A percentile compares a stretch with the other conserved stretches of the same genome.
phyloP scores from a whole-genome alignment of 2,113 vertebrate species.

The Cryptoleucopteryx plumbea region DNA sequence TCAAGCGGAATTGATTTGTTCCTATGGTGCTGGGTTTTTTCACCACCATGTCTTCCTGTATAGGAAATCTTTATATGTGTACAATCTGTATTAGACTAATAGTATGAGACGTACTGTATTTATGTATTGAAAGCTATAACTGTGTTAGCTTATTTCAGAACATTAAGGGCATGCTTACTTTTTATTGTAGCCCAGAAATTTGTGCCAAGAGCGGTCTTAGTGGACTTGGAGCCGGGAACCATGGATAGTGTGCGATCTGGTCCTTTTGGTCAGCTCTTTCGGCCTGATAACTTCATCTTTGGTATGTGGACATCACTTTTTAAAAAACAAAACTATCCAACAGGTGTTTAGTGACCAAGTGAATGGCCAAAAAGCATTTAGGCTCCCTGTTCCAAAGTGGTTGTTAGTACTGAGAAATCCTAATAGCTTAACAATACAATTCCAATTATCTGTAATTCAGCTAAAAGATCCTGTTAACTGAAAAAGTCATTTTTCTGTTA shows the following conservation, averaged over 20 bases:
- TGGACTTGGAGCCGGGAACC: conserved; percentile 93
- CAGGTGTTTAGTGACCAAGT: not conserved
- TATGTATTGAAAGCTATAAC: not conserved
- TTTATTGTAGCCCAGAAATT: conserved; percentile 84
- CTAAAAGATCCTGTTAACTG: not conserved
- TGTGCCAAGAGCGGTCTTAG: conserved; percentile 86
- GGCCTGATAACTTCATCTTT: conserved; percentile 94
- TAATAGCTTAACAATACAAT: not conserved
- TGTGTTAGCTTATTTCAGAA: not conserved
- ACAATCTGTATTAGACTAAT: not conserved
- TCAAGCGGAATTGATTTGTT: not conserved
- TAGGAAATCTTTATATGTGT: not conserved
- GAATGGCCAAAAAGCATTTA: not conserved
- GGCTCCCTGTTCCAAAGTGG: not conserved
- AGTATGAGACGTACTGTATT: not conserved
- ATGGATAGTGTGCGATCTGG: conserved; percentile 95
- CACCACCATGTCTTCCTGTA: not conserved
- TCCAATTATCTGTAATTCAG: not conserved
- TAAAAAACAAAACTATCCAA: not conserved
- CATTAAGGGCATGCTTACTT: not conserved
- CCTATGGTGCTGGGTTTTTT: not conserved
- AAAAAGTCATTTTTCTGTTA: not conserved
- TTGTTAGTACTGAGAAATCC: not conserved
- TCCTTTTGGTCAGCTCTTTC: conserved; percentile 90
- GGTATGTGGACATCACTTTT: conserved; percentile 69